These are phyloP conservation scores for Coreius guichenoti DNA, from an alignment of 2,797 vertebrate genomes.

Conservation along the genomic window DNA sequence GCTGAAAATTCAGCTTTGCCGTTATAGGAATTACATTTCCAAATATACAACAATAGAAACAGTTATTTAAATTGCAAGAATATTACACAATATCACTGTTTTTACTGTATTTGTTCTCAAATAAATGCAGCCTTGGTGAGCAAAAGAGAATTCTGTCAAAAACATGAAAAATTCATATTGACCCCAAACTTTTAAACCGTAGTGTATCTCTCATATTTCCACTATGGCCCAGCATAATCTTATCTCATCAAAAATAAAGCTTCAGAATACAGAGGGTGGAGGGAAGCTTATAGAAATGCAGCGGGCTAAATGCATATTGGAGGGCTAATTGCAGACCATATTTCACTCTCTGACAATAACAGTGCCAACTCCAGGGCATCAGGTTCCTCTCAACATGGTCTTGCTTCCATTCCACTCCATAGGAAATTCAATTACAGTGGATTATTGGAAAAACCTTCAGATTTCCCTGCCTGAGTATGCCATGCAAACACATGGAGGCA, in stretches of 20 bases:
- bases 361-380: slow-evolving; percentile 57
- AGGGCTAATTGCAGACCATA: slow-evolving; percentile 52
- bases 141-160: not conserved
- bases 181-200: not conserved
- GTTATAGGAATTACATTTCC: not conserved
- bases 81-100: not conserved
- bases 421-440: slow-evolving; percentile 53
- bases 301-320: slow-evolving; percentile 36
- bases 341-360: slow-evolving; percentile 65
- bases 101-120: not conserved
- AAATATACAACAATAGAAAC: not conserved
- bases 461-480: slow-evolving; percentile 31
- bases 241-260: slow-evolving; percentile 1
- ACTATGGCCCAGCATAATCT: not conserved
- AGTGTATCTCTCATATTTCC: not conserved
- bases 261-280: not conserved
- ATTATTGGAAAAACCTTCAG: slow-evolving; percentile 68
- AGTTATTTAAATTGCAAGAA: not conserved
- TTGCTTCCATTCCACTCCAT: slow-evolving; percentile 60
- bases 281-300: slow-evolving; percentile 26
- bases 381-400: slow-evolving; percentile 44
- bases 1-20: not conserved
- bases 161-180: not conserved
- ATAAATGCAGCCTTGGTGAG: not conserved
- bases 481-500: slow-evolving; percentile 11